These are phyloP conservation scores for Napeogenes inachia DNA, from an alignment of 2,888 invertebrate species.

Conservation along the genomic window DNA sequence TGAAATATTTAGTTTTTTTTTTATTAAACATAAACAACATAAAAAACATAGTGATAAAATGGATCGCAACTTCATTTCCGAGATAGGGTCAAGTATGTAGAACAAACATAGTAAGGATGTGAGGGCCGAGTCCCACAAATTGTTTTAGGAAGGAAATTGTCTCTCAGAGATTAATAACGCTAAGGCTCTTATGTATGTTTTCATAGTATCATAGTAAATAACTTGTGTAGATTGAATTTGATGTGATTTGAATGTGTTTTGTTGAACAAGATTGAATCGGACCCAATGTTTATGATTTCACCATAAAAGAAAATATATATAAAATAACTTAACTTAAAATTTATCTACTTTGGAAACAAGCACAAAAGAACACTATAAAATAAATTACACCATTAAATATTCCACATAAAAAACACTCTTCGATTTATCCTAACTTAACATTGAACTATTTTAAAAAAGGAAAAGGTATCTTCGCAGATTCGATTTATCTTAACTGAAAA, in stretches of 20 bases:
- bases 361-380: too few species aligned
- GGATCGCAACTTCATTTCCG: constrained; percentile 13
- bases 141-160: constrained; percentile 29
- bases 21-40: neutral
- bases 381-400: too few species aligned
- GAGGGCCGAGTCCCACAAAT: constrained; percentile 26
- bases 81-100: constrained; percentile 30
- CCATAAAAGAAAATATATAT: too few species aligned
- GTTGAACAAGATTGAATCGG: neutral
- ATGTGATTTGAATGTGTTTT: neutral
- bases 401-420: too few species aligned
- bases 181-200: constrained; percentile 21
- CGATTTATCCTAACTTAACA: too few species aligned
- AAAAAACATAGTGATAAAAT: constrained; percentile 4
- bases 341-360: too few species aligned
- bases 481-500: too few species aligned
- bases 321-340: too few species aligned
- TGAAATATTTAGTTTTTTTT: neutral
- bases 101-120: constrained; percentile 28
- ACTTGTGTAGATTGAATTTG: neutral
- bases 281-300: too few species aligned
- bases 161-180: constrained; percentile 28
- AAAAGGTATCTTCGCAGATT: too few species aligned
- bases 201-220: constrained; percentile 4
- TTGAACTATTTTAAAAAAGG: too few species aligned